Base-by-base conservation (phyloP, 1,140 invertebrate genomes). In the Heliconius hermathena region DNA sequence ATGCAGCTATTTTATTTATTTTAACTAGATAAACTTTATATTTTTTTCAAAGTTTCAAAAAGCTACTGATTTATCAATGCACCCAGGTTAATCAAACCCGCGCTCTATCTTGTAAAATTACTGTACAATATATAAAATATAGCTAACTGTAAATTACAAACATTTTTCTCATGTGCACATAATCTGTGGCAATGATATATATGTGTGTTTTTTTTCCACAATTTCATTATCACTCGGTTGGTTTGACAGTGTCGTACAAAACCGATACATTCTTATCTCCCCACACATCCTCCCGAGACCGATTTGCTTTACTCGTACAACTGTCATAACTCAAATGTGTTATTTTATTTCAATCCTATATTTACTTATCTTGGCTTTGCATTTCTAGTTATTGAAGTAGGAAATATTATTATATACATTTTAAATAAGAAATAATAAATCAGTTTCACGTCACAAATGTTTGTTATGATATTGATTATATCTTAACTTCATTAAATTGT, bases 241-340 rank as follows among this genome's bases (percentile, higher is more conserved):
- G 26, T 16, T 29, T 16, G 60, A 26, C 60, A 66, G 60, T 66
- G 60, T 57, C 20, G 54, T 66, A 29, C 26, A 66, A 66, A 66
- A 66, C 60, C 60, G 60, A 66, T 66, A 66, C 60, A 66, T 66
- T 66, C 60, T 26, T 66, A 29, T 66, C 26, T 66, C 26, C 26
- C 57, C 26, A 29, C 60, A 66, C 60, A 66, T 66, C 22, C 60
- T 29, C 60, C n/a, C 13, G 60, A 29, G 60, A 66, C 60, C 26
- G 60, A 66, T 66, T 66, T 66, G 22, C 60, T 66, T 66, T 66
- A 66, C 26, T 26, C 60, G 22, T 29, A 66, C 9, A 13, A 66
- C 60, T 66, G 29, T 66, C 60, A 66, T 66, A 66, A 29, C 11
- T 66, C 26, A 1, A 66, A 66, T 66, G 60, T 66, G 60, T 16